Conservation (phyloP, 2,113 vertebrate genomes). For the Lepidothrix coronata region DNA sequence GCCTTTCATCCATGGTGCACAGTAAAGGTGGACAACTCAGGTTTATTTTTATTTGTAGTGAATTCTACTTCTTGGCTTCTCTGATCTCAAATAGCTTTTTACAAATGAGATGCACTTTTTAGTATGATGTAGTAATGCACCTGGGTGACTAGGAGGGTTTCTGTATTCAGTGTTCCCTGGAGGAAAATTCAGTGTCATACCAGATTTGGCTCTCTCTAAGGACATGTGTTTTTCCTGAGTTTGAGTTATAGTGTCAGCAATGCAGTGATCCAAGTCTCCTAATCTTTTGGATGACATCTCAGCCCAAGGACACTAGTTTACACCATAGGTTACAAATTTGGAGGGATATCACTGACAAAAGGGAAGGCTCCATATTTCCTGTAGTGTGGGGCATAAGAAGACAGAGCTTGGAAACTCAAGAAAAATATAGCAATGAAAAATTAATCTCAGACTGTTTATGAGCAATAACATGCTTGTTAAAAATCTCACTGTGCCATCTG, state of each 20-base stretch:
- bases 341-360: background rate
- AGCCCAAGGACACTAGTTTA: background rate
- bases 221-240: background rate
- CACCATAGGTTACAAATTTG: background rate
- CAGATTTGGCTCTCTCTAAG: background rate
- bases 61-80: background rate
- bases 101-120: background rate
- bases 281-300: background rate
- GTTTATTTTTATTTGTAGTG: background rate
- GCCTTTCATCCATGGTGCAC: background rate
- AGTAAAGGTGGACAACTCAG: background rate
- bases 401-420: background rate
- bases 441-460: background rate
- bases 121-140: background rate
- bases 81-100: background rate
- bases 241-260: background rate
- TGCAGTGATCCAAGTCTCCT: background rate
- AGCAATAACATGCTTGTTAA: background rate
- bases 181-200: background rate
- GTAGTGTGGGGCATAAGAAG: background rate
- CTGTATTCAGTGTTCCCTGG: background rate
- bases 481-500: conserved; percentile 15
- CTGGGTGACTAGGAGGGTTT: background rate
- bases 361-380: background rate
- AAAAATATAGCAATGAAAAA: background rate